A percentile compares a stretch with the other conserved stretches of the same genome.
phyloP scores from a whole-genome alignment of 2,797 vertebrate genomes.

The Coccyzus lansbergi region DNA sequence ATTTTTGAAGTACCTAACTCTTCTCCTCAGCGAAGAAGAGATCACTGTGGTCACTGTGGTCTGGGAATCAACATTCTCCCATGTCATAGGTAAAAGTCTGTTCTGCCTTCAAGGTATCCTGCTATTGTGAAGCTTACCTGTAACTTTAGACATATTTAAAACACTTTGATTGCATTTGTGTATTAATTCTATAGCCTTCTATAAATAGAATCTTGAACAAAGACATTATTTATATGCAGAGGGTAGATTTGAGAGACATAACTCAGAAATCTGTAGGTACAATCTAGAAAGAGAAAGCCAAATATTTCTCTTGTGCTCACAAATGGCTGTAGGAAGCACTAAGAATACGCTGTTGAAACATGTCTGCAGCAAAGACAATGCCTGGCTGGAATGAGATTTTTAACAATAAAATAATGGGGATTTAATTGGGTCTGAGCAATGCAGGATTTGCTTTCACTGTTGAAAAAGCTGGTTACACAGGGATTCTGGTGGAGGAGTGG shows the following conservation, averaged over 20 bases:
- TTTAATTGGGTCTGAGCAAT: not conserved
- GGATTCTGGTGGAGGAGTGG: not conserved
- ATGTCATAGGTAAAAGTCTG: not conserved
- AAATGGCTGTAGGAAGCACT: conserved; percentile 39
- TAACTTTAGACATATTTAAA: not conserved
- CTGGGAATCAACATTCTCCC: not conserved
- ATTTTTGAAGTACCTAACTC: not conserved
- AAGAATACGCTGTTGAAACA: not conserved
- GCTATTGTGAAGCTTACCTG: not conserved
- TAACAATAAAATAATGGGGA: not conserved
- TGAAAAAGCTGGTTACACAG: not conserved
- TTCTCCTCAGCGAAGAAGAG: not conserved
- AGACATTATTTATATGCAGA: not conserved
- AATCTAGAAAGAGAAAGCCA: conserved; percentile 17
- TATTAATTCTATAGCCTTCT: not conserved
- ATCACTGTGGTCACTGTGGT: not conserved
- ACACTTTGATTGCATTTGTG: not conserved
- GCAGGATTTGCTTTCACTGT: not conserved
- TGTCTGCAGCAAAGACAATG: conserved; percentile 9
- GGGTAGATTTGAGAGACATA: conserved; percentile 8
- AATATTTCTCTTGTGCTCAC: conserved; percentile 40
- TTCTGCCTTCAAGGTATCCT: not conserved
- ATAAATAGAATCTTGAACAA: not conserved
- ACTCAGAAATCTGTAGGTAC: not conserved
- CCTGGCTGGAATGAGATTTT: not conserved